phyloP scores from a whole-genome alignment of 30 jellyfish, hydroid and myxozoan genomes.

The Aurelia aurita region DNA sequence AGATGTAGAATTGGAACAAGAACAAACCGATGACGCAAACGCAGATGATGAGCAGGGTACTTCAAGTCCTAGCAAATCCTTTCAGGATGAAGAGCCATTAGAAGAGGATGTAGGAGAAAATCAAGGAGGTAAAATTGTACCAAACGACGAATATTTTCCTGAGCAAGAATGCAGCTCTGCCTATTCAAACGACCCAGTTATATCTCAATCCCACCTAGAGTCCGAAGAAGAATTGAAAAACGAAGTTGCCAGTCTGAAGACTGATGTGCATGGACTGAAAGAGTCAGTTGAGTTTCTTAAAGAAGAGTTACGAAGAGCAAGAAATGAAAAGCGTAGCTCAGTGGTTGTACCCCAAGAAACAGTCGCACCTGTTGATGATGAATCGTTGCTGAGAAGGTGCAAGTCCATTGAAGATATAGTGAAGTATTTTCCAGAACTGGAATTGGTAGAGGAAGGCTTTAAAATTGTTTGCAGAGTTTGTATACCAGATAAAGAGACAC shows the following conservation, averaged over 20 bases:
- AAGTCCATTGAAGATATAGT: not conserved
- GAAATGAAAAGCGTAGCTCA: slow-evolving; percentile 9
- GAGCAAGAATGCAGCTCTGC: not conserved
- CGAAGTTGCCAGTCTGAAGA: slow-evolving; percentile 10
- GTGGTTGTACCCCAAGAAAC: slow-evolving; percentile 10
- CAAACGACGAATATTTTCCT: not conserved
- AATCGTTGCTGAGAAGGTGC: slow-evolving; percentile 8
- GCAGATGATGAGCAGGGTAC: slow-evolving; percentile 13
- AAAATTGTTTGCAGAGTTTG: slow-evolving; percentile 17
- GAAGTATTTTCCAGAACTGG: slow-evolving; percentile 25
- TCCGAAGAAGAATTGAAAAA: slow-evolving; percentile 9
- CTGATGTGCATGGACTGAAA: slow-evolving; percentile 19
- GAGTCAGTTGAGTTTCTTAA: slow-evolving; percentile 34
- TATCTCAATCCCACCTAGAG: slow-evolving; percentile 9
- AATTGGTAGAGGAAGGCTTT: slow-evolving; percentile 3
- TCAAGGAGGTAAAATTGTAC: not conserved
- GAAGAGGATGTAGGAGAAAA: not conserved
- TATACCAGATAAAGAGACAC: not conserved
- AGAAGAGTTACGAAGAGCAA: not conserved
- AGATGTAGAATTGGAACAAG: slow-evolving; percentile 10
- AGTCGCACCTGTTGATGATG: slow-evolving; percentile 28
- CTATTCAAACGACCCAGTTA: not conserved
- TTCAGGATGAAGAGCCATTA: slow-evolving; percentile 18
- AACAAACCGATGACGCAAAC: slow-evolving; percentile 13
- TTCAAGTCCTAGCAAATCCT: slow-evolving; percentile 1